Evolutionary conservation across 2,113 vertebrate species (phyloP), one percentile per base, ranked within the genome.

Genomic region (Sclerurus mexicanus): DNA sequence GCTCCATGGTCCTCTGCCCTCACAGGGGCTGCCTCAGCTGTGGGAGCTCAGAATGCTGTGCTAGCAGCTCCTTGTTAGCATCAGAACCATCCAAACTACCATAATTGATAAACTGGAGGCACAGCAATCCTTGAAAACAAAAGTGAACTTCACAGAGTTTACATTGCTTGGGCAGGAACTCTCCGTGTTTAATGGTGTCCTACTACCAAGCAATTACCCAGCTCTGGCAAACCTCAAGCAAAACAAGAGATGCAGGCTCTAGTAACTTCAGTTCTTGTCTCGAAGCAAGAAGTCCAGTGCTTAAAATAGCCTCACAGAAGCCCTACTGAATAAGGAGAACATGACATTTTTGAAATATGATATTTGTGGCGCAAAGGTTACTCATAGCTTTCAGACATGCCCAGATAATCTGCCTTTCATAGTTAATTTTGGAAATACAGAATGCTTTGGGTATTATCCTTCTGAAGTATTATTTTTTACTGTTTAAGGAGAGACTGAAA

Each of bases 291-390:
- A 89, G 93, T 76, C 94, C 52, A 44, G 69, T 52, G 42, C 92
- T 94, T 93, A 97, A 98, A 98, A 97, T 94, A 98, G 92, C 56
- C 49, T 86, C 71, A 53, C 23, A 60, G 82, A 78, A 94, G 88
- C 66, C 63, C 66, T 75, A 46, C 49, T 90, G 93, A 97, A 90
- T 62, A 96, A 96, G 96, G 59, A 95, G 87, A 96, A 96, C 53
- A 68, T 97, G 97, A 96, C 97, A 97, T 95, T 97, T 98, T 91
- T 97, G 88, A 97, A 97, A 97, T 84, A 74, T 96, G 84, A 42
- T 97, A 94, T 97, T 94, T 96, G 93, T 93, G 96, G 86, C 4
- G 6, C 96, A 98, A 97, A 98, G 97, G 96, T 97, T 97, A 96
- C 1, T 4, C 60, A n/a, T 63, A 60, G 83, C 95, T 98, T 93